These are phyloP conservation scores for Phoxinus dragarum DNA, from an alignment of 2,797 vertebrate genomes.

Conservation along the genomic window DNA sequence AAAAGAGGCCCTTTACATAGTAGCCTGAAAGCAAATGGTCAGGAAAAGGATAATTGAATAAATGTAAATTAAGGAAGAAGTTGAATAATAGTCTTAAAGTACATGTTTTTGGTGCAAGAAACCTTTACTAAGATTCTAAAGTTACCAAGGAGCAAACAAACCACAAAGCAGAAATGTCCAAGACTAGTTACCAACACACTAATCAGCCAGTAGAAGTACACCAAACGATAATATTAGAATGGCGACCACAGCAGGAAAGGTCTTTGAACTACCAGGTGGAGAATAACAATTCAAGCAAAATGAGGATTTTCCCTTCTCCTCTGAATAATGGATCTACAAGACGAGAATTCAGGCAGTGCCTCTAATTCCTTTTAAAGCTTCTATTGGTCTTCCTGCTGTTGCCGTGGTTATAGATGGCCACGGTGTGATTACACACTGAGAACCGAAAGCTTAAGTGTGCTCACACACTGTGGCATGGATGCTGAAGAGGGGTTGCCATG, in stretches of 20 bases:
- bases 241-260: background rate
- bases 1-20: background rate
- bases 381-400: constrained; percentile 45
- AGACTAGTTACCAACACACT: background rate
- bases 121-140: background rate
- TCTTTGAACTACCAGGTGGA: background rate
- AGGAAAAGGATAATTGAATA: background rate
- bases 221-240: background rate
- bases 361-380: constrained; percentile 29
- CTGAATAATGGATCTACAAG: constrained; percentile 13
- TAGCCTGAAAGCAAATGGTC: background rate
- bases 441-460: constrained; percentile 48
- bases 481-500: constrained; percentile 69
- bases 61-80: background rate
- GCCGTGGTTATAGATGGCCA: constrained; percentile 57
- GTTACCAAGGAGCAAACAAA: constrained; percentile 4
- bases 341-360: background rate
- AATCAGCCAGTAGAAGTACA: background rate
- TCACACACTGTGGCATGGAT: constrained; percentile 50
- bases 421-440: constrained; percentile 48
- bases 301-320: background rate
- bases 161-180: background rate
- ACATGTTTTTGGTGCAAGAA: background rate
- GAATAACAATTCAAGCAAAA: constrained; percentile 8
- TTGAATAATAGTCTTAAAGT: background rate